These are phyloP conservation scores for Apamea crenata DNA, from an alignment of 2,888 invertebrate species.

Conservation along the genomic window DNA sequence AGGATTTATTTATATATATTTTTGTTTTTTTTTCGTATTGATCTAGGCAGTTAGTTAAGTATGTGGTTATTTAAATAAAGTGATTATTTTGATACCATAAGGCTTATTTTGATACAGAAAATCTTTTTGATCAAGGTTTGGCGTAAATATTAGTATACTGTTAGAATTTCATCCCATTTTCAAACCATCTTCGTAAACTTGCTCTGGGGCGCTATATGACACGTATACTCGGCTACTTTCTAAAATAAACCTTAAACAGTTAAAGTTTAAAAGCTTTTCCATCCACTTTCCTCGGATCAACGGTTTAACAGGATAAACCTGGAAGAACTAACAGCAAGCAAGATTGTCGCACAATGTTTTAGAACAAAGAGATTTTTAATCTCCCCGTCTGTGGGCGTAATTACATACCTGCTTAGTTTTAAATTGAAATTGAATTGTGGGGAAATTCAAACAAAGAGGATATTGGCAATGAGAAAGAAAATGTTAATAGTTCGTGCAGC, in stretches of 20 bases:
- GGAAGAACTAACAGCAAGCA: slow-evolving; percentile 4
- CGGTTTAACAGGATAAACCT: slow-evolving; percentile 37
- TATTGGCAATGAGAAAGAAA: background rate
- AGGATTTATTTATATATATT: background rate
- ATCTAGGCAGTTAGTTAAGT: too few species aligned
- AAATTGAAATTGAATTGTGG: background rate
- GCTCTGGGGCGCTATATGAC: background rate
- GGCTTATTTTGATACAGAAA: background rate
- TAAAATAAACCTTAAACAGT: slow-evolving; percentile 30
- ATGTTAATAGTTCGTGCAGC: background rate
- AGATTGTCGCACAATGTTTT: slow-evolving; percentile 20
- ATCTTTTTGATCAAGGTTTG: background rate
- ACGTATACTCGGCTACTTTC: slow-evolving; percentile 11
- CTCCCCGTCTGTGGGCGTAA: background rate
- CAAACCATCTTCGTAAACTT: background rate
- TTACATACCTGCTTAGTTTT: background rate
- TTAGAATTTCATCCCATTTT: background rate
- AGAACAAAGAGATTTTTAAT: slow-evolving; percentile 28
- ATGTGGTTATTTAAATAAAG: too few species aligned
- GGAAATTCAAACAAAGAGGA: background rate
- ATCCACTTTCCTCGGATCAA: slow-evolving; percentile 41
- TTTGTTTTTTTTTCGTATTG: background rate
- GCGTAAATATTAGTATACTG: background rate
- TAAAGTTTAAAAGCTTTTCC: slow-evolving; percentile 59
- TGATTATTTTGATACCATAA: background rate